Base-by-base conservation (phyloP, 1,140 invertebrate genomes). In the Neodiprion fabricii region DNA sequence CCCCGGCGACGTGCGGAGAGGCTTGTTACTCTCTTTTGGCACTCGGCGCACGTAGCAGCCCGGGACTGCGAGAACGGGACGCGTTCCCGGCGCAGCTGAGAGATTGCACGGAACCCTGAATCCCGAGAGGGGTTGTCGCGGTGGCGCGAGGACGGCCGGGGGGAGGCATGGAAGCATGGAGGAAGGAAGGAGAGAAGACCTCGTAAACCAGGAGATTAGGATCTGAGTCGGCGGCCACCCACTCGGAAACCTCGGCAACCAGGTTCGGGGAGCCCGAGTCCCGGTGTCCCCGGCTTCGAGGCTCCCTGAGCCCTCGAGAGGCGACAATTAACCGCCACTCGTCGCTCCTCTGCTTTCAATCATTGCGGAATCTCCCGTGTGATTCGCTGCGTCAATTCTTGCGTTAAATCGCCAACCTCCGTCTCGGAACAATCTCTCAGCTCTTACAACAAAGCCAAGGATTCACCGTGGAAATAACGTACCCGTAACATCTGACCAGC, bases 171-270 rank as follows among this genome's bases (percentile, higher is more conserved):
- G 53, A 61, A 61, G 53, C 53, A 61, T 61, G 53, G 53, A 61
- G 53, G 53, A 61, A 61, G 53, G 53, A 61, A 61, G 53, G 53
- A 61, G 53, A 74, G 80, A 73, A 83, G 79, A 85, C 77, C 82
- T 82, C 83, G 82, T 84, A 85, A 85, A 84, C 75, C 78, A 84
- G 74, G 79, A 85, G 84, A 86, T 86, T 85, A 85, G 83, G 77
- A 86, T 85, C 85, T 86, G 81, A 82, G 74, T 70, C 76, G 74
- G 79, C 83, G 85, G 83, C 85, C 85, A 86, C 85, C 85, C 82
- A 86, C 84, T 84, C 84, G 70, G 83, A 81, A 70, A 9, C 72
- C 67, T 68, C 67, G 70, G 53, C 47, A 61, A 61, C 53, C 53
- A 61, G 53, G 11, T 61, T 17, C 53, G 28, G 28, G 28, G 28